Evolutionary conservation across 2,797 vertebrate species (phyloP).

Genomic region (Arnoldichthys spilopterus): DNA sequence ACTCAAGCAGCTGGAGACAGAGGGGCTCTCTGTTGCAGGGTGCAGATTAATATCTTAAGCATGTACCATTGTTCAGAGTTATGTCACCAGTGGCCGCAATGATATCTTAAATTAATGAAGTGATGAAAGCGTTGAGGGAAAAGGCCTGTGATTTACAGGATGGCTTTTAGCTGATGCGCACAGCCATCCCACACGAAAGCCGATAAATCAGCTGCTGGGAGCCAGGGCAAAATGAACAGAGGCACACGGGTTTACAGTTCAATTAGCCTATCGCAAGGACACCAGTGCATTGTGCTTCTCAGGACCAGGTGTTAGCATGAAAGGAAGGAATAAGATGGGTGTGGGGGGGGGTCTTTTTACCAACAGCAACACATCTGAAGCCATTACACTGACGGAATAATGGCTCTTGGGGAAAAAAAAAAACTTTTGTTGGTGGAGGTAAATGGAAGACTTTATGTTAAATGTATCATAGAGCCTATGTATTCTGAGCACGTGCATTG

Average conservation of each 20-base stretch:
- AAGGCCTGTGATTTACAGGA: constrained; percentile 85
- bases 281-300: constrained; percentile 48
- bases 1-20: constrained; percentile 49
- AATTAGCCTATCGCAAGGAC: constrained; percentile 63
- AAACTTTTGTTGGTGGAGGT: constrained; percentile 7
- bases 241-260: constrained; percentile 86
- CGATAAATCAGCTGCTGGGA: constrained; percentile 87
- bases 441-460: constrained; percentile 21
- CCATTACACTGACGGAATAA: constrained; percentile 27
- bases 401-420: constrained; percentile 12
- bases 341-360: constrained; percentile 52
- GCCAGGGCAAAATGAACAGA: constrained; percentile 88
- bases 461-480: constrained; percentile 3
- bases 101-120: constrained; percentile 95
- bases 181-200: constrained; percentile 75
- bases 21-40: constrained; percentile 55
- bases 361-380: constrained; percentile 18
- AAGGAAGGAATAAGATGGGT: constrained; percentile 65
- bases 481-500: not conserved
- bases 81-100: constrained; percentile 89
- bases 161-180: constrained; percentile 90
- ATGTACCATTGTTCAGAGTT: constrained; percentile 91
- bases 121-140: constrained; percentile 85
- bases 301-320: constrained; percentile 73
- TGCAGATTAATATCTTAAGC: constrained; percentile 76